Base-by-base conservation (phyloP, 2,888 invertebrate genomes). In the Erpobdella octoculata region DNA sequence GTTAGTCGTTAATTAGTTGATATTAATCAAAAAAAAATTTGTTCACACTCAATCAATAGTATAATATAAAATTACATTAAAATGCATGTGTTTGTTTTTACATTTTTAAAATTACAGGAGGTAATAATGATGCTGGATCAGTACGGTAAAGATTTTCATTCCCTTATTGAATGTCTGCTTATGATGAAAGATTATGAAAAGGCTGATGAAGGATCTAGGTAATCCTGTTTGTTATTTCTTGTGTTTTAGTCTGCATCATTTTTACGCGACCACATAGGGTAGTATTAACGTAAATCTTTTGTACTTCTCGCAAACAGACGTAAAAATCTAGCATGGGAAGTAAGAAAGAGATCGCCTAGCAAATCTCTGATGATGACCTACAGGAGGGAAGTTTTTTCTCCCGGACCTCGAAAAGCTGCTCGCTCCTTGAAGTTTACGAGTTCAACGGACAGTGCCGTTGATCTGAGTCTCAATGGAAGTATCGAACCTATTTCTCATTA, bases 181-280 rank as follows among this genome's bases (percentile, higher is more conserved):
- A 86, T 95, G 6, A 93, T 95, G 83, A 91, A 91, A 89, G 92
- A 92, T 74, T 95, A 92, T 81, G 95, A 95, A 81, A 90, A 91
- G 25, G 91, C 93, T 4, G 79, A 81, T 75, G 82, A 80, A 65
- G 79, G 80, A 31, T 79, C 92, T 79, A 86, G 92, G 78, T 83
- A 73, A 68, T 48, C n/a, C 53, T 53, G 46, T 21, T 46, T 46
- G 2, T 46, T 46, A 46, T 46, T 5, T 1, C 18, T 5, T 53
- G 21, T 53, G 53, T 9, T 53, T 53, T 53, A 3, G 5, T n/a
- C 18, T n/a, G 21, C 46, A 46, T 46, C 2, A 3, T 46, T 46
- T 46, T 46, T 46, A 46, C 5, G 3, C 2, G 21, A n/a, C 9
- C 9, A 9, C 28, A 25, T 59, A 46, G 12, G 46, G n/a, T n/a